phyloP scores from a whole-genome alignment of 2,888 invertebrate species.

The Lithodes maja region DNA sequence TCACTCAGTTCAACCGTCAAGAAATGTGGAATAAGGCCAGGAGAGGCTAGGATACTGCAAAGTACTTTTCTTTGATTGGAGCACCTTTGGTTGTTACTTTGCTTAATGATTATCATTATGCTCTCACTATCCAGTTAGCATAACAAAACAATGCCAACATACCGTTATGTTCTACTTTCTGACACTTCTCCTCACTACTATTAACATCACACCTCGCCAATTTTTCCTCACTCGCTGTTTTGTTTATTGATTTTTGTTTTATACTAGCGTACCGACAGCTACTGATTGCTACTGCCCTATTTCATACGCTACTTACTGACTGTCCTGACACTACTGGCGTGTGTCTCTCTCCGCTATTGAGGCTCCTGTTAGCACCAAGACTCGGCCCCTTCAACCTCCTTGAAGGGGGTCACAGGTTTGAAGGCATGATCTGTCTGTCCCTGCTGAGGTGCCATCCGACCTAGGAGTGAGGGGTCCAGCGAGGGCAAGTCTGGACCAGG shows the following conservation, averaged over 20 bases:
- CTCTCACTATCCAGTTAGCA: no score
- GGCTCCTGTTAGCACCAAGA: conserved; percentile 67
- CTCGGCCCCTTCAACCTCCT: conserved; percentile 42
- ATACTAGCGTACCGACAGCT: no score
- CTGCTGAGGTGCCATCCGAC: neutral
- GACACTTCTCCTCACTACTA: no score
- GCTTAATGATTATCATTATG: no score
- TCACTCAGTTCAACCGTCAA: neutral
- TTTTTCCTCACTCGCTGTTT: no score
- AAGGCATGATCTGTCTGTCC: conserved; percentile 44
- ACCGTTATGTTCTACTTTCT: no score
- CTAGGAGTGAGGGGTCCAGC: neutral
- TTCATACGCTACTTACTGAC: neutral
- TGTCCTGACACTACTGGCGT: neutral
- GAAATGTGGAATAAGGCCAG: neutral
- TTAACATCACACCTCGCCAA: no score
- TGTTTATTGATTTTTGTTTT: no score
- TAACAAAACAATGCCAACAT: no score
- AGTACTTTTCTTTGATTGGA: conserved; percentile 42
- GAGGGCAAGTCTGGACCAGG: neutral
- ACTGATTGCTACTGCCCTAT: no score
- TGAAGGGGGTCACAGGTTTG: conserved; percentile 47
- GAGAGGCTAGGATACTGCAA: neutral
- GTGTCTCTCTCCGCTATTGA: neutral
- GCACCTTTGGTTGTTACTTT: conserved; percentile 49